Evolutionary conservation across 2,113 vertebrate species (phyloP).

Genomic region (Hemiscyllium ocellatum): DNA sequence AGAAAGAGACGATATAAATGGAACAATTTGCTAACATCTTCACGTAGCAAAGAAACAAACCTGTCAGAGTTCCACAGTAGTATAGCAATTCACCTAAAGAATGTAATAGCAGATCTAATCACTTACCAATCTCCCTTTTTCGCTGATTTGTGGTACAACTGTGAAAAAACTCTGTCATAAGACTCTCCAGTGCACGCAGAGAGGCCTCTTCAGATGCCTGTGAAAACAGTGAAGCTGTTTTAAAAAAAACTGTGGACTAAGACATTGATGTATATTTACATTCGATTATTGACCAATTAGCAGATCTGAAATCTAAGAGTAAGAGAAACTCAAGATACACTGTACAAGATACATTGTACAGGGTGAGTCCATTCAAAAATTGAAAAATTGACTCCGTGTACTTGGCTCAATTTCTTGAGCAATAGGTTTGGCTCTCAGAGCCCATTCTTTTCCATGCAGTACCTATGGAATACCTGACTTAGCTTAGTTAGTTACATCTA

Average conservation of each 20-base stretch:
- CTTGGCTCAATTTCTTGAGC: background rate
- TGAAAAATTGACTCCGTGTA: background rate
- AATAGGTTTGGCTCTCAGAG: background rate
- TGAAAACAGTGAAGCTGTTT: background rate
- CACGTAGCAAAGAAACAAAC: background rate
- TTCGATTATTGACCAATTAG: background rate
- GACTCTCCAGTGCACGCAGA: conserved; percentile 80
- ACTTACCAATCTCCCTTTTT: conserved; percentile 92
- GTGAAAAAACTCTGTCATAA: conserved; percentile 98
- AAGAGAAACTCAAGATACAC: background rate
- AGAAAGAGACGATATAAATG: background rate
- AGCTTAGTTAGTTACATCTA: background rate
- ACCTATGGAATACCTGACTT: background rate
- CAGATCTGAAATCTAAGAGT: background rate
- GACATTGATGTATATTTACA: background rate
- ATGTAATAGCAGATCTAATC: background rate
- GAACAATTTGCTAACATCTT: background rate
- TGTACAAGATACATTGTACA: too few species aligned
- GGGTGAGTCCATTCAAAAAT: background rate
- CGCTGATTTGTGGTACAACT: conserved; percentile 90
- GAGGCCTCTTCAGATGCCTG: conserved; percentile 91
- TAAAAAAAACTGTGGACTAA: background rate
- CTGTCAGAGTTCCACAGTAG: background rate
- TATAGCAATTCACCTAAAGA: background rate
- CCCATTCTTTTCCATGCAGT: background rate